phyloP scores from a whole-genome alignment of 2,113 vertebrate genomes.

The Otis tarda region DNA sequence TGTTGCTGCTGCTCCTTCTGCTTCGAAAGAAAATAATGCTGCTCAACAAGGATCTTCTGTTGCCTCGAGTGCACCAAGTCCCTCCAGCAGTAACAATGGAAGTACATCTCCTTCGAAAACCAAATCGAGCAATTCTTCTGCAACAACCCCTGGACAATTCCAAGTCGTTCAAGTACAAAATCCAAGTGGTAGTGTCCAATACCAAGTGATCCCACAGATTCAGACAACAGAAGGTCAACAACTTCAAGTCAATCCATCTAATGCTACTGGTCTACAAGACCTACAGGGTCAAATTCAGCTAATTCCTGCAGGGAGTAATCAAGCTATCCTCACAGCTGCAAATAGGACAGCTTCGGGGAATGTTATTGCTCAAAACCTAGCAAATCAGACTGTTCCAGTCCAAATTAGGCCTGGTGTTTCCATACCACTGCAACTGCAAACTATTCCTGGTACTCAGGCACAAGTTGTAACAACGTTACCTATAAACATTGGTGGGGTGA shows the following conservation, averaged over 20 bases:
- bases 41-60: slow-evolving; percentile 80
- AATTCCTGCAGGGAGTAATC: slow-evolving; percentile 90
- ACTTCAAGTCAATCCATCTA: slow-evolving; percentile 90
- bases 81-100: slow-evolving; percentile 81
- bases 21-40: slow-evolving; percentile 88
- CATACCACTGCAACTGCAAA: slow-evolving; percentile 93
- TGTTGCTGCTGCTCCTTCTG: slow-evolving; percentile 86
- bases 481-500: slow-evolving; percentile 96
- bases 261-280: slow-evolving; percentile 84
- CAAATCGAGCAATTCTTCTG: slow-evolving; percentile 75
- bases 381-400: slow-evolving; percentile 91
- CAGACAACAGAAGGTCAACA: slow-evolving; percentile 96
- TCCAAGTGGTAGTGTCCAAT: slow-evolving; percentile 89
- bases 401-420: slow-evolving; percentile 95
- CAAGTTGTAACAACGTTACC: slow-evolving; percentile 95
- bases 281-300: slow-evolving; percentile 92
- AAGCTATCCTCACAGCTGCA: slow-evolving; percentile 86
- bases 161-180: slow-evolving; percentile 96
- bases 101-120: slow-evolving; percentile 86
- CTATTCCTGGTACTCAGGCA: slow-evolving; percentile 90
- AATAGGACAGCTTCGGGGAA: slow-evolving; percentile 83
- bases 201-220: slow-evolving; percentile 98
- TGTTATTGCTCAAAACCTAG: slow-evolving; percentile 87
- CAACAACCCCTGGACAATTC: slow-evolving; percentile 81
- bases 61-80: slow-evolving; percentile 75